phyloP scores from a whole-genome alignment of 2,888 invertebrate species.

The Tetanocera ferruginea region DNA sequence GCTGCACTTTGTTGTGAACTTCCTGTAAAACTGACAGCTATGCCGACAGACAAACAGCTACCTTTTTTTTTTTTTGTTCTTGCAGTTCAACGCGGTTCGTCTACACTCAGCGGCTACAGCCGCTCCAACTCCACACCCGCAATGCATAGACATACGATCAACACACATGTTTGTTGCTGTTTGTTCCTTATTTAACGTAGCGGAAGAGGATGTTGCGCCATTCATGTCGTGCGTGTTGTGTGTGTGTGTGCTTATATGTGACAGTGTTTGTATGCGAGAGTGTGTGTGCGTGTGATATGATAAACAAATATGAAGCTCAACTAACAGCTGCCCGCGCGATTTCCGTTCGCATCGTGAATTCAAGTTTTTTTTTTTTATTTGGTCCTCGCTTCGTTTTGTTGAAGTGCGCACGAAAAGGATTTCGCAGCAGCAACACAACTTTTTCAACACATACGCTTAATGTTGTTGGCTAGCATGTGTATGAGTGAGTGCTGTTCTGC shows the following conservation, averaged over 20 bases:
- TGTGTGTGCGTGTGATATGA: slow-evolving; percentile 17
- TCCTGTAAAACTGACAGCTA: neutral
- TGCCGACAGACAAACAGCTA: neutral
- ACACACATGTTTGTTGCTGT: slow-evolving; percentile 2
- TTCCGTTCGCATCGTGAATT: slow-evolving; percentile 2
- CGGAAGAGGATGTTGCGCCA: slow-evolving; percentile 17
- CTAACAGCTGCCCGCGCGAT: slow-evolving; percentile 10
- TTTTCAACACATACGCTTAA: neutral
- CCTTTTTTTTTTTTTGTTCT: neutral
- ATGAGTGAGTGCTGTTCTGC: slow-evolving; percentile 1
- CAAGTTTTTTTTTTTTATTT: neutral
- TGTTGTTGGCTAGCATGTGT: neutral
- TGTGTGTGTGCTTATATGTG: slow-evolving; percentile 8
- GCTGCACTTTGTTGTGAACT: neutral
- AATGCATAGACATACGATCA: neutral
- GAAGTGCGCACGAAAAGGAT: neutral
- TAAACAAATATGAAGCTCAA: slow-evolving; percentile 30
- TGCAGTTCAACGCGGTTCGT: neutral
- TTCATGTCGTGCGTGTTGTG: slow-evolving; percentile 14
- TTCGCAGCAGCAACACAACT: neutral
- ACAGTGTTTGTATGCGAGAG: slow-evolving; percentile 2
- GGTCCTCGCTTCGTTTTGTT: neutral
- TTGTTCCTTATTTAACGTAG: slow-evolving; percentile 29
- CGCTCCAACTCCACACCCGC: neutral
- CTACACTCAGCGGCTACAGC: neutral